Evolutionary conservation across 2,797 vertebrate species (phyloP).

Genomic region (Phataginus tricuspis): DNA sequence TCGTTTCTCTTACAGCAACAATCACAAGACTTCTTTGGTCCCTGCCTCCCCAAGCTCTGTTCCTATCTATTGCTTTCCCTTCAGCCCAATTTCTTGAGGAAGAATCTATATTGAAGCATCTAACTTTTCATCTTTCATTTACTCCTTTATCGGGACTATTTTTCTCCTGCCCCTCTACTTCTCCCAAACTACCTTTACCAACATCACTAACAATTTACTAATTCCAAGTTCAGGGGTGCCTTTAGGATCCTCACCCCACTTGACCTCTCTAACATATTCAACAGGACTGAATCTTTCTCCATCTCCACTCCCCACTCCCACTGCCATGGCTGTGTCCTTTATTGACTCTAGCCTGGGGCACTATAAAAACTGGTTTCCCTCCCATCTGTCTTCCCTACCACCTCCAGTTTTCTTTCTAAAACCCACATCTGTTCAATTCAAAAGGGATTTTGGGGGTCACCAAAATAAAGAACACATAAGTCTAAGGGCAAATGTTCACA

Average conservation of each 20-base stretch:
- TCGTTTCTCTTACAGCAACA: background rate
- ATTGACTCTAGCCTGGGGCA: background rate
- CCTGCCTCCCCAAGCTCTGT: background rate
- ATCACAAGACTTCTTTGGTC: background rate
- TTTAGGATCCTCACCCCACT: background rate
- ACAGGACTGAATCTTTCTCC: background rate
- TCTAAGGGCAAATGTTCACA: background rate
- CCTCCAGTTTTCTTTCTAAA: constrained; percentile 22
- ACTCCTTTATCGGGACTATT: background rate
- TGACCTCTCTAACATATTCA: background rate
- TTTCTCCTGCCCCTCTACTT: background rate
- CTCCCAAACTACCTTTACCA: background rate
- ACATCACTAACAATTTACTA: background rate
- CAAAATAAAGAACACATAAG: background rate
- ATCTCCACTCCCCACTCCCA: background rate
- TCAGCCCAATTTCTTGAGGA: background rate
- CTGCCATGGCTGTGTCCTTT: background rate
- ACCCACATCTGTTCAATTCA: constrained; percentile 9
- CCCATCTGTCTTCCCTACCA: background rate
- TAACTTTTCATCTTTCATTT: background rate
- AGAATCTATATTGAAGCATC: background rate
- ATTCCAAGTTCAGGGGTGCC: background rate
- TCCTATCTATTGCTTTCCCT: background rate
- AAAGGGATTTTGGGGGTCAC: background rate
- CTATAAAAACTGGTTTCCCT: background rate